Conservation (phyloP, 2,888 invertebrate genomes). For the Elmis aenea region DNA sequence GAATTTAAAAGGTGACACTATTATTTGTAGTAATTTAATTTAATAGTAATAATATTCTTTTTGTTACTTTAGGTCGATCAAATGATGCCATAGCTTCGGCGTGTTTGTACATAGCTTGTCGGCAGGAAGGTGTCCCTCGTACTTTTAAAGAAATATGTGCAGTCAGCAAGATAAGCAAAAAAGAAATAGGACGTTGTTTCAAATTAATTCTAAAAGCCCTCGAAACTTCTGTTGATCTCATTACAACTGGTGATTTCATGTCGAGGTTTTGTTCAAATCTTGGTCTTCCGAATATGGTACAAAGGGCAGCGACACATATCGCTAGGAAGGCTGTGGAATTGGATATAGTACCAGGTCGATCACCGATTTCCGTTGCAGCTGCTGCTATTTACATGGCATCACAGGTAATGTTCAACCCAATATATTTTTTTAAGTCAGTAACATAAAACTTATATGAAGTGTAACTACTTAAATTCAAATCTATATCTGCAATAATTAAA, state of each 20-base stretch:
- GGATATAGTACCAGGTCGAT: slow-evolving; percentile 95
- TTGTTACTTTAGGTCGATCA: slow-evolving; percentile 55
- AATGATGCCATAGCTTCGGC: slow-evolving; percentile 99
- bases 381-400: slow-evolving; percentile 99
- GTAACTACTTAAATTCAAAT: no score
- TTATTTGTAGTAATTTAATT: no score
- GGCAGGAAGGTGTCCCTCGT: slow-evolving; percentile 97
- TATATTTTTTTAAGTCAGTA: no score
- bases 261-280: slow-evolving; percentile 96
- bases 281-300: slow-evolving; percentile 82
- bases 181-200: slow-evolving; percentile 98
- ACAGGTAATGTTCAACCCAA: slow-evolving; percentile 49
- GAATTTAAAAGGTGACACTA: slow-evolving; percentile 74
- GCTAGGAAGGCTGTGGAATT: slow-evolving; percentile 94
- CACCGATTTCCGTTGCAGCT: slow-evolving; percentile 97
- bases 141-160: slow-evolving; percentile 99
- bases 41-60: not conserved
- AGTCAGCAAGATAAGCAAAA: slow-evolving; percentile 97
- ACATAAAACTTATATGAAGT: no score
- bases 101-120: slow-evolving; percentile 96
- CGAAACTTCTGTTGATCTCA: slow-evolving; percentile 81
- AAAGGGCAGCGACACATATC: slow-evolving; percentile 92
- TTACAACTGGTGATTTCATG: slow-evolving; percentile 99
- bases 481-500: no score
- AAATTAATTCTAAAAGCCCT: slow-evolving; percentile 93